Evolutionary conservation across 2,797 vertebrate species (phyloP).

Genomic region (Lemur catta): DNA sequence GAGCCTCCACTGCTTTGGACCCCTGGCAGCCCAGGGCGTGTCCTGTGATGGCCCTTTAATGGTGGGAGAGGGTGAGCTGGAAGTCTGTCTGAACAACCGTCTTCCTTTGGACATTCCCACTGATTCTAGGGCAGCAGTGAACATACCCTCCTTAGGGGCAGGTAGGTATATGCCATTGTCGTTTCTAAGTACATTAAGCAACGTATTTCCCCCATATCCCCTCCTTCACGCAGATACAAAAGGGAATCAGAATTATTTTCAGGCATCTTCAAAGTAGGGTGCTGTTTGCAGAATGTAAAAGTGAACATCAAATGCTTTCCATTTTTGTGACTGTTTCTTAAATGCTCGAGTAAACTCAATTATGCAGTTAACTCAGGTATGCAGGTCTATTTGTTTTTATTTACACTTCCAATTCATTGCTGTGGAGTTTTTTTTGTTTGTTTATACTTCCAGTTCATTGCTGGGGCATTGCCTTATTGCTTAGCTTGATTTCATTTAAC

Average conservation of each 20-base stretch:
- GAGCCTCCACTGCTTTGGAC: neutral
- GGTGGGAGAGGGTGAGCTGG: neutral
- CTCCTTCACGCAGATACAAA: neutral
- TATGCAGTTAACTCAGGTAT: neutral
- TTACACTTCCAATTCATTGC: constrained; percentile 15
- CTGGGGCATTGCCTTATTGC: neutral
- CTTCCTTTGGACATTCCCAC: neutral
- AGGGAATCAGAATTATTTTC: neutral
- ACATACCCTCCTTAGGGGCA: neutral
- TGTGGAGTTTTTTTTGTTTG: neutral
- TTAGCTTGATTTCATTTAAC: constrained; percentile 24
- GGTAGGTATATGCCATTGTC: neutral
- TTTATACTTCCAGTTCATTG: neutral
- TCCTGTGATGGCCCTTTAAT: neutral
- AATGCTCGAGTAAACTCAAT: neutral
- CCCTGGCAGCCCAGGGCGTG: neutral
- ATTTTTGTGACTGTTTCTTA: constrained; percentile 22
- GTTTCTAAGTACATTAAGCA: neutral
- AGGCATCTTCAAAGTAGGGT: neutral
- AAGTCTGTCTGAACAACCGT: neutral
- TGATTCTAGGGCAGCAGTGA: neutral
- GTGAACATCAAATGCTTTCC: neutral
- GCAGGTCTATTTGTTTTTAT: neutral
- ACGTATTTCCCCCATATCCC: accelerated
- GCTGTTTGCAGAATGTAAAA: neutral